phyloP scores from a whole-genome alignment of 2,113 vertebrate species.

The Stegastes partitus region DNA sequence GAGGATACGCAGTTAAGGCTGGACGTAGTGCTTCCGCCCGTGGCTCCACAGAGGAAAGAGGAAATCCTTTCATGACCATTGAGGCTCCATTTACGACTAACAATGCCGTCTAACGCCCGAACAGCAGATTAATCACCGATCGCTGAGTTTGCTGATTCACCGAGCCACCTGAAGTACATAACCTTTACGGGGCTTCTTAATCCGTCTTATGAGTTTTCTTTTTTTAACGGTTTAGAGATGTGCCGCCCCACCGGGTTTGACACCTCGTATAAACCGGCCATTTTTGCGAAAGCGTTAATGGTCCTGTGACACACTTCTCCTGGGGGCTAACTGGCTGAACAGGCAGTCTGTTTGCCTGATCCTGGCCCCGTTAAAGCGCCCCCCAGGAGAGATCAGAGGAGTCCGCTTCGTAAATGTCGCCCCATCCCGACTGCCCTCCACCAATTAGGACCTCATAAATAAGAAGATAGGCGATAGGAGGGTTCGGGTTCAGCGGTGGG shows the following conservation, averaged over 20 bases:
- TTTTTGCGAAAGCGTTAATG: slow-evolving; percentile 59
- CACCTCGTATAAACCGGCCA: slow-evolving; percentile 56
- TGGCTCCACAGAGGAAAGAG: slow-evolving; percentile 53
- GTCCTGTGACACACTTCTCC: slow-evolving; percentile 36
- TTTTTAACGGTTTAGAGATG: slow-evolving; percentile 12
- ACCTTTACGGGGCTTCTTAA: neutral
- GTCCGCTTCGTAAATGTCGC: slow-evolving; percentile 42
- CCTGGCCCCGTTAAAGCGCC: slow-evolving; percentile 58
- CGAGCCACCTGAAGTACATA: neutral
- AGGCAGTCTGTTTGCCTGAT: slow-evolving; percentile 38
- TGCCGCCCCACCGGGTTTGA: slow-evolving; percentile 39
- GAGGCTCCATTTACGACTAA: slow-evolving; percentile 40
- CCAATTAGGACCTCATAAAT: slow-evolving; percentile 72
- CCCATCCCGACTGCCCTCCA: slow-evolving; percentile 45
- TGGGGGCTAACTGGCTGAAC: slow-evolving; percentile 35
- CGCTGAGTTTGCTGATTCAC: neutral
- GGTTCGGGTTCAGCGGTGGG: neutral
- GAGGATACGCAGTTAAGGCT: slow-evolving; percentile 32
- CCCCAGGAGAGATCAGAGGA: slow-evolving; percentile 78
- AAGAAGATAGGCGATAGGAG: neutral
- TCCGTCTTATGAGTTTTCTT: slow-evolving; percentile 2
- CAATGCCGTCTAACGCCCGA: slow-evolving; percentile 29
- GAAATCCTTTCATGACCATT: slow-evolving; percentile 60
- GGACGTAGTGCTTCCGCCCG: slow-evolving; percentile 25
- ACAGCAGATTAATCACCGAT: slow-evolving; percentile 5